Conservation (phyloP, 2,888 invertebrate genomes). For the Phlogophora meticulosa region DNA sequence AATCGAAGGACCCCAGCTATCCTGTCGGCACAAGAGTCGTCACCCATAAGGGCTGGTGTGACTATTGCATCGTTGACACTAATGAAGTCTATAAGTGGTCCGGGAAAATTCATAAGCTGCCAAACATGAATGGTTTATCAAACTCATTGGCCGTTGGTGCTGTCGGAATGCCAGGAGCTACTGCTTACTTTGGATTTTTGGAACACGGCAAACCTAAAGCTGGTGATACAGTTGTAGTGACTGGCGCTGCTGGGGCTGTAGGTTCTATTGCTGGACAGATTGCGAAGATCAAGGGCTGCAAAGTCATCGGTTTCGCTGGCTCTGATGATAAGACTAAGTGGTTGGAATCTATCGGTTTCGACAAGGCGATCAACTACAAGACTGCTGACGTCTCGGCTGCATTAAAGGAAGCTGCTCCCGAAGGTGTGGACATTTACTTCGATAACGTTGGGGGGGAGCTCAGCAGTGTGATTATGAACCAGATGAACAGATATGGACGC, state of each 20-base stretch:
- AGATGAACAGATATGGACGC: slow-evolving; percentile 91
- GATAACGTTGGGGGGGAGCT: slow-evolving; percentile 94
- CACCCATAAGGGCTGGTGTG: slow-evolving; percentile 83
- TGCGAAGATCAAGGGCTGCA: slow-evolving; percentile 93
- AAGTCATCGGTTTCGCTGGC: slow-evolving; percentile 93
- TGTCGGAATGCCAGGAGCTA: slow-evolving; percentile 93
- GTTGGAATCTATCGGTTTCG: slow-evolving; percentile 92
- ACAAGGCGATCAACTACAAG: slow-evolving; percentile 94
- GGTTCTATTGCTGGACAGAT: slow-evolving; percentile 94
- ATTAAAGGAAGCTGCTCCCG: slow-evolving; percentile 86
- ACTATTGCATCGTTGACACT: slow-evolving; percentile 58
- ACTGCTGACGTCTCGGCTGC: slow-evolving; percentile 85
- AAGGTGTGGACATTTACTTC: slow-evolving; percentile 94
- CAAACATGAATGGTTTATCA: slow-evolving; percentile 89
- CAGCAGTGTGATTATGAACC: slow-evolving; percentile 89
- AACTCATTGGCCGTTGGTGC: slow-evolving; percentile 91
- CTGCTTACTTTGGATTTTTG: slow-evolving; percentile 94
- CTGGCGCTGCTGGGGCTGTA: slow-evolving; percentile 94
- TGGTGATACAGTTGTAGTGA: slow-evolving; percentile 94
- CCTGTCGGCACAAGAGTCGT: slow-evolving; percentile 92
- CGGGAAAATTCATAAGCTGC: slow-evolving; percentile 80
- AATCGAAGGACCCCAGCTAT: slow-evolving; percentile 91
- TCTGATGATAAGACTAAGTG: slow-evolving; percentile 72
- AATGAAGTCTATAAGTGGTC: slow-evolving; percentile 43
- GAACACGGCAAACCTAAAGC: slow-evolving; percentile 93